Conservation (phyloP, 2,888 invertebrate species). For the Xestia rhomboidea region DNA sequence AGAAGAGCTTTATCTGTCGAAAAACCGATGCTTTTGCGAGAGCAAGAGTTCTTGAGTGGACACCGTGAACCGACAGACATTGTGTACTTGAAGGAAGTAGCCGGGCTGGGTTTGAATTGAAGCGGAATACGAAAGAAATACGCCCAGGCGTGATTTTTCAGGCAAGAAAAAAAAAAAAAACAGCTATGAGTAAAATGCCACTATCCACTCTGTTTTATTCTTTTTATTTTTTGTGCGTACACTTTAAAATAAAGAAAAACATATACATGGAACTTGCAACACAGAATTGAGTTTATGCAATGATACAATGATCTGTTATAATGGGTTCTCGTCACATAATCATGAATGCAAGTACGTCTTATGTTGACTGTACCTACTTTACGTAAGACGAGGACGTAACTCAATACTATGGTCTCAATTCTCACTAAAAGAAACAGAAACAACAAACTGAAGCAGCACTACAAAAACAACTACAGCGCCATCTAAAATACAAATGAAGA, state of each 20-base stretch:
- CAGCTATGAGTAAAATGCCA: background rate
- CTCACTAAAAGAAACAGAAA: background rate
- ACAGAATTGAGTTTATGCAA: background rate
- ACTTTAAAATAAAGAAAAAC: background rate
- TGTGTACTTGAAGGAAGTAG: conserved; percentile 25
- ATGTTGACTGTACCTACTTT: background rate
- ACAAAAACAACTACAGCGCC: too few relatives aligned
- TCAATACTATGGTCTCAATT: background rate
- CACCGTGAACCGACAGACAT: conserved; percentile 8
- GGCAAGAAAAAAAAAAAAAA: background rate
- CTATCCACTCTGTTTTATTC: background rate
- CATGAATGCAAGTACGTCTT: background rate
- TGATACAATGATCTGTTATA: background rate
- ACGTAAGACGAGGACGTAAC: background rate
- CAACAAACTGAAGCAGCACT: background rate
- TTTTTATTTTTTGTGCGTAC: background rate
- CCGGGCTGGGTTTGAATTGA: background rate
- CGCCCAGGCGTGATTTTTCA: background rate
- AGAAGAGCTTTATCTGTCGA: conserved; percentile 8
- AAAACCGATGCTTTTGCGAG: conserved; percentile 15
- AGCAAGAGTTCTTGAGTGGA: conserved; percentile 26
- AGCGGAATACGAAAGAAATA: conserved; percentile 13
- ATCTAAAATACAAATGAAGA: too few relatives aligned
- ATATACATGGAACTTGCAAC: background rate
- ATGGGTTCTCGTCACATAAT: background rate